These are phyloP conservation scores for Lamellibrachia luymesi DNA, from an alignment of 1,140 invertebrate species.

Conservation along the genomic window DNA sequence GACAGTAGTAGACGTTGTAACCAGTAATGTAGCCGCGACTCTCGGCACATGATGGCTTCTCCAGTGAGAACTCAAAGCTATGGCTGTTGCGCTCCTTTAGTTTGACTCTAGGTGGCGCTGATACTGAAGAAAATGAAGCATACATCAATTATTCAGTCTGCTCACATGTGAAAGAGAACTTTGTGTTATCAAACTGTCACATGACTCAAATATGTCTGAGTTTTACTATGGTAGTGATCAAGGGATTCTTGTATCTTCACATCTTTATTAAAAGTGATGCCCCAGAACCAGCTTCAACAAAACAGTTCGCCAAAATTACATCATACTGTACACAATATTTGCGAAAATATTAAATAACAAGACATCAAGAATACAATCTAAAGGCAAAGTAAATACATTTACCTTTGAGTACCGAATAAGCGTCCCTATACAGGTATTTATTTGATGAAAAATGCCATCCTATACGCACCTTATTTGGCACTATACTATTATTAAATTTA, in stretches of 20 bases:
- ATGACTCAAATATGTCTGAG: neutral
- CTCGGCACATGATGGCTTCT: neutral
- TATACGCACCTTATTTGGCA: no score
- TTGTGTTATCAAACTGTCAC: neutral
- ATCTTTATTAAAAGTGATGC: no score
- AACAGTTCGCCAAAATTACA: no score
- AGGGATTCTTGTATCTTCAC: neutral
- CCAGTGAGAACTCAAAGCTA: neutral
- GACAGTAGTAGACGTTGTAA: neutral
- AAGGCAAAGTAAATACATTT: no score
- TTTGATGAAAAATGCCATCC: no score
- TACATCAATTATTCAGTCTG: neutral
- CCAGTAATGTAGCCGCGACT: neutral
- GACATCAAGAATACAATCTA: no score
- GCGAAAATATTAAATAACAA: no score
- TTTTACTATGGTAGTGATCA: neutral
- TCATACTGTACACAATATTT: no score
- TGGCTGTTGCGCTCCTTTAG: neutral
- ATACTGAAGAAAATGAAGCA: neutral
- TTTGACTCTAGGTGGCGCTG: neutral
- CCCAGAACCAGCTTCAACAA: no score
- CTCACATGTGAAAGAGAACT: neutral
- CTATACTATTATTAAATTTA: no score
- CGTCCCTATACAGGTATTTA: no score
- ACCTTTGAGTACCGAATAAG: no score